Evolutionary conservation across 2,113 vertebrate species (phyloP).

Genomic region (Grammomys surdaster): DNA sequence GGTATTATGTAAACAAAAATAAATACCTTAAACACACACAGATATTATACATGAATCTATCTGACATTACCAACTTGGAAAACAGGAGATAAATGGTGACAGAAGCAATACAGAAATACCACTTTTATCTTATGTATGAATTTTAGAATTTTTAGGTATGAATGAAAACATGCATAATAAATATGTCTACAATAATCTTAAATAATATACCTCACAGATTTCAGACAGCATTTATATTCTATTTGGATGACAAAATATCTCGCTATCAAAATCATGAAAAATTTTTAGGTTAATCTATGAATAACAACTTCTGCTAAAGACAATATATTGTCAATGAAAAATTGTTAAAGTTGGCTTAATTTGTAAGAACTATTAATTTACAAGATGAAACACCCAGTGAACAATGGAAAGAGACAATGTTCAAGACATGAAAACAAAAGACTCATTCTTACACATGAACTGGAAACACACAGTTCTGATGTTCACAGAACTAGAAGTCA

Average conservation of each 20-base stretch:
- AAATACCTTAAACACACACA: neutral
- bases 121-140: neutral
- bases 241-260: neutral
- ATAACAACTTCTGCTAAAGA: neutral
- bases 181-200: neutral
- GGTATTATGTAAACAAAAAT: neutral
- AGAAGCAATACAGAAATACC: neutral
- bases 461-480: neutral
- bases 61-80: neutral
- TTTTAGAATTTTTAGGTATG: neutral
- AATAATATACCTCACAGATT: neutral
- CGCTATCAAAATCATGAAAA: neutral
- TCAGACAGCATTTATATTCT: neutral
- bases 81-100: neutral
- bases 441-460: neutral
- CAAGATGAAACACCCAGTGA: neutral
- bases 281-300: neutral
- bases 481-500: neutral
- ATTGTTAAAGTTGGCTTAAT: neutral
- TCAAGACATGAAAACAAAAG: neutral
- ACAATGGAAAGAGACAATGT: neutral
- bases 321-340: neutral
- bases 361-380: neutral
- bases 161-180: neutral
- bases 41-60: neutral